Conservation (phyloP, 1,140 invertebrate genomes). For the Saccostrea cuccullata region DNA sequence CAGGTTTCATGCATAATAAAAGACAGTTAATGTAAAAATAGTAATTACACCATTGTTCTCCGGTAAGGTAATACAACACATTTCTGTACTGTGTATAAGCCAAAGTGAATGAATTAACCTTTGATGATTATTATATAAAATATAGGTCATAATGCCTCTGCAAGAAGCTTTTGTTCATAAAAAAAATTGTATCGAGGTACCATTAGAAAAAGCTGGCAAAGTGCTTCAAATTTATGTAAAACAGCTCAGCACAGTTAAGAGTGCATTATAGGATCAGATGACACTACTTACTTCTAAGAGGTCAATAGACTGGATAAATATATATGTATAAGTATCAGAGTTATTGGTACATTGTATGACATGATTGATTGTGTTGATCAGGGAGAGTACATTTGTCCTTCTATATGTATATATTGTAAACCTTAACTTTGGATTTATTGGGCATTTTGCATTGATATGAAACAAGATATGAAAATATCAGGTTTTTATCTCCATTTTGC, state of each 20-base stretch:
- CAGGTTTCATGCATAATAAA: conserved; percentile 16
- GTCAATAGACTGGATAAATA: background rate
- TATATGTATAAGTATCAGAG: background rate
- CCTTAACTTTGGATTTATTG: too few relatives aligned
- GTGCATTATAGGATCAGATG: background rate
- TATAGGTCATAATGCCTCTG: too few relatives aligned
- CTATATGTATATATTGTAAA: too few relatives aligned
- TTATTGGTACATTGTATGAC: too few relatives aligned
- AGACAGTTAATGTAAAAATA: conserved; percentile 6
- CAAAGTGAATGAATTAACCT: too few relatives aligned
- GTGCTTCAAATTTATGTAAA: background rate
- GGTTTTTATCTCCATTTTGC: too few relatives aligned
- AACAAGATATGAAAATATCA: too few relatives aligned
- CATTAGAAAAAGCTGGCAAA: background rate
- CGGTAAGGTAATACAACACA: background rate
- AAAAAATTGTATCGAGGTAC: background rate
- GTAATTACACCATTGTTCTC: conserved; percentile 8
- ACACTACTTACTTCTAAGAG: background rate
- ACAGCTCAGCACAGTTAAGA: background rate
- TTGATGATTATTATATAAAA: too few relatives aligned
- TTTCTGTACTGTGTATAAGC: background rate
- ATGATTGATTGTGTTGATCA: too few relatives aligned
- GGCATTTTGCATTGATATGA: too few relatives aligned
- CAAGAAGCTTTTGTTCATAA: too few relatives aligned
- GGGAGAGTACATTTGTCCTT: too few relatives aligned